Evolutionary conservation across 2,797 vertebrate species (phyloP).

Genomic region (Taeniopygia guttata): DNA sequence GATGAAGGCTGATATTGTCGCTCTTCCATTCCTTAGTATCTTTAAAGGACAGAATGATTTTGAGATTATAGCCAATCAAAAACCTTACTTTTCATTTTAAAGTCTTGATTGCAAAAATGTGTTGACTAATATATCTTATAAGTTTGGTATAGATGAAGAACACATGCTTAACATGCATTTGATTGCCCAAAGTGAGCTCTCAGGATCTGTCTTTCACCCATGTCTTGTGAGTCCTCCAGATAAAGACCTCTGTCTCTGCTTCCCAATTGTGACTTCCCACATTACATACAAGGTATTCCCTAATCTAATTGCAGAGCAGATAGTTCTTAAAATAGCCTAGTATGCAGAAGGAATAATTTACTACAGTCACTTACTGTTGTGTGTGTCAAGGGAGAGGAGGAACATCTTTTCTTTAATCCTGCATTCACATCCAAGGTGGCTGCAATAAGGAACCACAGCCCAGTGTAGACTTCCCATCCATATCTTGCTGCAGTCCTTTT

Average conservation of each 20-base stretch:
- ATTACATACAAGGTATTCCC: background rate
- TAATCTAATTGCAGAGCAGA: background rate
- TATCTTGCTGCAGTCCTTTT: background rate
- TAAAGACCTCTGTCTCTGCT: background rate
- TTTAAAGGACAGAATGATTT: background rate
- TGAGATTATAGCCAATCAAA: background rate
- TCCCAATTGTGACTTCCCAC: background rate
- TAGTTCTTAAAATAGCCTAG: background rate
- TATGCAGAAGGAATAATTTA: background rate
- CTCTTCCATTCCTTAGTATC: background rate
- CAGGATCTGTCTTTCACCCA: background rate
- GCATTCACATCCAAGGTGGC: background rate
- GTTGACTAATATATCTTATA: background rate
- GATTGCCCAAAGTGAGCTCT: background rate
- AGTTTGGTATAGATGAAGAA: background rate
- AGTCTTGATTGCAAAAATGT: background rate
- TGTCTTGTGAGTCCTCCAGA: background rate
- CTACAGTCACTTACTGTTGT: background rate
- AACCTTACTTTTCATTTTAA: background rate
- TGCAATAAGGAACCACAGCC: background rate
- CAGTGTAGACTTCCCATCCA: background rate
- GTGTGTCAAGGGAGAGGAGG: background rate
- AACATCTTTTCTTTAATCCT: slow-evolving; percentile 9
- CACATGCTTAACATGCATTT: background rate
- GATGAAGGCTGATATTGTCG: background rate